phyloP scores from a whole-genome alignment of 2,113 vertebrate genomes.

The Poeciliopsis retropinna region DNA sequence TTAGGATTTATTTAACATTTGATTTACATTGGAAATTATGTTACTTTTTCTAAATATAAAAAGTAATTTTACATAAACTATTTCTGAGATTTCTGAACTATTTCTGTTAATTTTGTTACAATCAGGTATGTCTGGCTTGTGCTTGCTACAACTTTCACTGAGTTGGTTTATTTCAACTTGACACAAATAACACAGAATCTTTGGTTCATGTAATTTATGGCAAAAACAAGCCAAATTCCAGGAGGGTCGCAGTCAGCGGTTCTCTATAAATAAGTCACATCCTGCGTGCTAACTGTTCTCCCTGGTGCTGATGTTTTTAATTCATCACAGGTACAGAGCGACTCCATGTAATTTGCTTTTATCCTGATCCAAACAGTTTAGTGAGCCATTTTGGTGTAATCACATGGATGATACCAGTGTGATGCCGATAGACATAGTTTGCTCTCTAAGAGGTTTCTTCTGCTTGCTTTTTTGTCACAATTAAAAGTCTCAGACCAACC shows the following conservation, averaged over 20 bases:
- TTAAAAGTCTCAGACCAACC: background rate
- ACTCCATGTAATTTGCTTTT: background rate
- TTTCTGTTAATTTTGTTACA: slow-evolving; percentile 24
- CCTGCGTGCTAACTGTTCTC: background rate
- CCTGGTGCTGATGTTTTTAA: background rate
- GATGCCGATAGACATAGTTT: background rate
- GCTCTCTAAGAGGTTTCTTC: background rate
- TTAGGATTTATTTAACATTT: no score
- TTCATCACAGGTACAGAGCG: background rate
- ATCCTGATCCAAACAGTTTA: background rate
- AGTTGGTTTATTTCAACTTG: background rate
- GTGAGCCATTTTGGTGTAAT: background rate
- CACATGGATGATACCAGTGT: background rate
- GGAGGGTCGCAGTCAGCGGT: background rate
- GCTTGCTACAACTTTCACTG: background rate
- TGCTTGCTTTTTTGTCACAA: background rate
- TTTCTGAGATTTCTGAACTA: background rate
- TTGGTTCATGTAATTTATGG: slow-evolving; percentile 8
- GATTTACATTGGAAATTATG: no score
- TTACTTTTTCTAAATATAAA: background rate
- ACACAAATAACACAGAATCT: background rate
- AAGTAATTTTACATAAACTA: background rate
- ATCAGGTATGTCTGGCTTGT: slow-evolving; percentile 9
- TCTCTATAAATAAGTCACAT: background rate
- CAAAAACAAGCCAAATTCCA: background rate